Percentiles rank a stretch among this genome's conserved stretches.
Evolutionary conservation across 1,140 invertebrate species (phyloP).

Genomic region (Ectropis grisescens): DNA sequence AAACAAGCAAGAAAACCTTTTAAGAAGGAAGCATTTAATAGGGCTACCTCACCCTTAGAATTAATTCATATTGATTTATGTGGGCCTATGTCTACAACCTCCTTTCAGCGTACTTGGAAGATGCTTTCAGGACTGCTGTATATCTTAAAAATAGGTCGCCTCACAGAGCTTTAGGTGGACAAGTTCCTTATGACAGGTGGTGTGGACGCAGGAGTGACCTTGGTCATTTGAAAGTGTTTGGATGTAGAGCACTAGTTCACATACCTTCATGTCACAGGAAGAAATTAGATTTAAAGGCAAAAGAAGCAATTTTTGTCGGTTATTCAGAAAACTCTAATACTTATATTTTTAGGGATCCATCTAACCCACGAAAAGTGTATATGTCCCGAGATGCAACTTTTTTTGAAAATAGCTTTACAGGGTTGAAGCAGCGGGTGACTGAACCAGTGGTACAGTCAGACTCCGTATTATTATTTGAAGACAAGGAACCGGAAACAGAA

Average conservation of each 20-base stretch:
- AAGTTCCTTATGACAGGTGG: too few relatives aligned
- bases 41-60: slow-evolving; percentile 7
- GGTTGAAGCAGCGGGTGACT: not conserved
- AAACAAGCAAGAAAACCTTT: slow-evolving; percentile 10
- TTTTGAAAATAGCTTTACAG: slow-evolving; percentile 1
- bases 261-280: not conserved
- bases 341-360: not conserved
- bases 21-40: slow-evolving; percentile 1
- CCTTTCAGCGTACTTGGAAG: slow-evolving; percentile 11
- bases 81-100: slow-evolving; percentile 36
- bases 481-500: too few relatives aligned
- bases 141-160: too few relatives aligned
- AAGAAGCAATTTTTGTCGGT: not conserved
- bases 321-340: not conserved
- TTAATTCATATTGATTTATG: slow-evolving; percentile 40
- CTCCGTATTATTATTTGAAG: too few relatives aligned
- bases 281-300: not conserved
- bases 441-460: too few relatives aligned
- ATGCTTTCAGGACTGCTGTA: not conserved
- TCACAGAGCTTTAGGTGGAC: too few relatives aligned
- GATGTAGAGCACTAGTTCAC: not conserved
- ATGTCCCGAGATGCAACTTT: slow-evolving; percentile 1
- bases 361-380: not conserved
- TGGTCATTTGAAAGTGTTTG: not conserved
- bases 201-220: not conserved